Evolutionary conservation across 1,140 invertebrate genomes (phyloP), one percentile per base, ranked within the genome.

Genomic region (Scaptomyza montana): DNA sequence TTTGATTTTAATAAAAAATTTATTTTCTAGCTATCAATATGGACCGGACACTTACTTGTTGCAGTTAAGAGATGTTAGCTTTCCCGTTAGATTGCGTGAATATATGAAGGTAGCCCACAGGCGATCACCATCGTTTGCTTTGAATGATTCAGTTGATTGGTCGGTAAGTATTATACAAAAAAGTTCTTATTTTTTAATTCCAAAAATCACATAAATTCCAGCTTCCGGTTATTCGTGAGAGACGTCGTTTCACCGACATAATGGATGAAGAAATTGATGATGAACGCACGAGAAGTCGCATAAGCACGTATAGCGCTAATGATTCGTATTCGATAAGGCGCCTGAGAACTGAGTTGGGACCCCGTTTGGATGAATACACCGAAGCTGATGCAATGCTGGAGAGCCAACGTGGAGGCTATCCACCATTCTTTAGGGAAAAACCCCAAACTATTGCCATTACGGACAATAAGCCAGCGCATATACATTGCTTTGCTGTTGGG

Each of bases 191-290:
- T 9, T 36, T 36, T 2, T 28, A 43, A 19, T 3, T 6, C 19
- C 16, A 13, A 28, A 33, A 53, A 54, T 19, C 7, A 10, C 13
- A 16, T n/a, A 9, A n/a, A 6, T 30, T 30, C 13, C 79, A 97
- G 96, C 95, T 96, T 0, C 97, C 97, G 5, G 94, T 97, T 5
- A 97, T 98, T 75, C 94, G 96, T 25, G 98, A 98, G 92, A 93
- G 98, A 63, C 95, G 98, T 66, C 95, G 97, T 50, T 98, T 98
- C 90, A 98, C 96, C 6, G 98, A 98, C 85, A 95, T 98, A 1
- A 98, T 98, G 97, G 98, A 98, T 91, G 98, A 98, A 91, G 97
- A 98, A 93, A 98, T 98, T 61, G 97, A 98, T 75, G 97, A 98
- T 91, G 97, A 98, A 92, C 93, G 96, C 16, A 90, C 90, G 0